phyloP scores from a whole-genome alignment of 35 echinoderm and acorn worm genomes.

The Strongylocentrotus purpuratus region DNA sequence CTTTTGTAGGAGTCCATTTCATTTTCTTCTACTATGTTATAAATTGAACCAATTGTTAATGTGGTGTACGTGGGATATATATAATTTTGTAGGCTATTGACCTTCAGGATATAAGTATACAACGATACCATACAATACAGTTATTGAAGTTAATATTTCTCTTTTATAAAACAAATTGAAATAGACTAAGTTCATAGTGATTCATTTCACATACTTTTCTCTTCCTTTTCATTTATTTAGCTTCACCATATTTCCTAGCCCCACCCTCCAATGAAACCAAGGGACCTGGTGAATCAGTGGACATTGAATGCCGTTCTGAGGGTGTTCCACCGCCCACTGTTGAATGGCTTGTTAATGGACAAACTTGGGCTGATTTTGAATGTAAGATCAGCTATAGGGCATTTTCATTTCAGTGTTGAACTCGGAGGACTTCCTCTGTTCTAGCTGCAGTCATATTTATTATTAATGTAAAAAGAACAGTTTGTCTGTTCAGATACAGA shows the following conservation, averaged over 20 bases:
- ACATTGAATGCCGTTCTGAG: slow-evolving; percentile 19
- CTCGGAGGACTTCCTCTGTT: too few relatives aligned
- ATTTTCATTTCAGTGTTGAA: background rate
- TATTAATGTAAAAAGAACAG: too few relatives aligned
- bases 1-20: too few relatives aligned
- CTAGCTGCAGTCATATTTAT: too few relatives aligned
- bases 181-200: background rate
- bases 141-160: background rate
- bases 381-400: slow-evolving; percentile 9
- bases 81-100: too few relatives aligned
- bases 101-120: background rate
- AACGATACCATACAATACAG: background rate
- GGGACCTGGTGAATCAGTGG: slow-evolving; percentile 41
- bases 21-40: too few relatives aligned
- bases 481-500: too few relatives aligned
- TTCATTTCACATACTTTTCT: background rate
- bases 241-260: slow-evolving; percentile 50
- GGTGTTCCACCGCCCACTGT: slow-evolving; percentile 47
- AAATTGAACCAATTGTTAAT: too few relatives aligned
- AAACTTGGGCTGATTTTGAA: slow-evolving; percentile 30
- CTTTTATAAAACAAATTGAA: background rate
- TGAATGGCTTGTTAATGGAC: slow-evolving; percentile 55
- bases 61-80: too few relatives aligned
- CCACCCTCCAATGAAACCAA: slow-evolving; percentile 51
- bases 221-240: background rate